Percentiles rank a stretch among this genome's conserved stretches.
phyloP scores from a whole-genome alignment of 2,113 vertebrate species.

The Leptocoma aspasia region DNA sequence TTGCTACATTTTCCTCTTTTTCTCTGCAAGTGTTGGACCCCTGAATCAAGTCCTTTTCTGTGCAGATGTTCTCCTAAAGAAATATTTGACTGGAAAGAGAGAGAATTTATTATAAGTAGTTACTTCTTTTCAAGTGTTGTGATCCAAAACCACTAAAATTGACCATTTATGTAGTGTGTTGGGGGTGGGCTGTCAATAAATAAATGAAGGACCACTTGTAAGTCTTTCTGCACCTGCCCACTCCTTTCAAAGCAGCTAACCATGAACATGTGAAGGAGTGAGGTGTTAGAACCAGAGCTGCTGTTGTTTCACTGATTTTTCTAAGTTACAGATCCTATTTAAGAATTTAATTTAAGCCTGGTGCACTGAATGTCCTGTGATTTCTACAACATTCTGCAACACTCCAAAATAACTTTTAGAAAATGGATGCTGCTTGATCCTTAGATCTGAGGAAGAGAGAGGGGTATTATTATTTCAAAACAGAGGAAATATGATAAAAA shows the following conservation, averaged over 20 bases:
- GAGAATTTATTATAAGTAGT: background rate
- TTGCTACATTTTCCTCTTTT: background rate
- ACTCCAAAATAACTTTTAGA: background rate
- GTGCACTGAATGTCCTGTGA: background rate
- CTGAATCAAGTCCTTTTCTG: background rate
- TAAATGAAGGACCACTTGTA: background rate
- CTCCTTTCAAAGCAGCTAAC: background rate
- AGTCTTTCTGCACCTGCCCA: background rate
- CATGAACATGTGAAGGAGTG: background rate
- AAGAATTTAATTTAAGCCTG: background rate
- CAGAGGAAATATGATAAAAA: background rate
- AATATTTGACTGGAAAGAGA: background rate
- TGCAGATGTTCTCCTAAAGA: background rate
- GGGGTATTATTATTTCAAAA: background rate
- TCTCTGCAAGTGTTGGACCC: background rate
- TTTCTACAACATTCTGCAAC: background rate
- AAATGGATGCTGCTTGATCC: background rate
- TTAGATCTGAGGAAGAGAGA: background rate
- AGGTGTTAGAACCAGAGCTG: background rate
- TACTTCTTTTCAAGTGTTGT: background rate
- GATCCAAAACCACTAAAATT: background rate
- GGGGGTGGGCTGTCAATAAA: background rate
- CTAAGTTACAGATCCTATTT: background rate
- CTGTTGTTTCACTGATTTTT: background rate
- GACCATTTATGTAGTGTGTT: background rate